Percentiles rank a stretch among this genome's conserved stretches.
Evolutionary conservation across 2,888 invertebrate genomes (phyloP).

Genomic region (Chrysomela aeneicollis): DNA sequence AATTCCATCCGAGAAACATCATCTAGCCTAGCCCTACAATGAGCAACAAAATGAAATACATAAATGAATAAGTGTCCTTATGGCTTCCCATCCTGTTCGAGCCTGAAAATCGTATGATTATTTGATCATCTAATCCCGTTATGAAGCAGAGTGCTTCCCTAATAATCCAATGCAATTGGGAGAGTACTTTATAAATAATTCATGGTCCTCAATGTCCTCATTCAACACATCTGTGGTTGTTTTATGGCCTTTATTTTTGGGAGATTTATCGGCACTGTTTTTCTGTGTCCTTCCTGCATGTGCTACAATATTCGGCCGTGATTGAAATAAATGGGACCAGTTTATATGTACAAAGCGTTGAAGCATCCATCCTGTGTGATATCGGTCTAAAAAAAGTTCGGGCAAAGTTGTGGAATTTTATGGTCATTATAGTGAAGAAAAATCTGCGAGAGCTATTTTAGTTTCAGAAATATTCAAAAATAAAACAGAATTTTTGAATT

Average conservation of each 20-base stretch:
- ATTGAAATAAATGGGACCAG: slow-evolving; percentile 2
- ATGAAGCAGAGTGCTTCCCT: background rate
- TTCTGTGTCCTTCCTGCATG: slow-evolving; percentile 2
- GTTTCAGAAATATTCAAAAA: too few relatives aligned
- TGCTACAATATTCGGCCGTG: background rate
- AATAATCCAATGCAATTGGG: background rate
- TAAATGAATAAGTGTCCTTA: too few relatives aligned
- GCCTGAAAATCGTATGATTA: background rate
- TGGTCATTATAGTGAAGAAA: too few relatives aligned
- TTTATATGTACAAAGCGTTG: background rate
- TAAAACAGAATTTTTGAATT: too few relatives aligned
- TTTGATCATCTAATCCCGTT: background rate
- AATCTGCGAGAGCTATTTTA: too few relatives aligned
- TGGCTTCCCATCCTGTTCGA: too few relatives aligned
- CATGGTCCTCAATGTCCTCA: slow-evolving; percentile 26
- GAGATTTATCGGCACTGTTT: slow-evolving; percentile 14
- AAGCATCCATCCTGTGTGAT: too few relatives aligned
- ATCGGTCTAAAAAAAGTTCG: too few relatives aligned
- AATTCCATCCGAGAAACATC: too few relatives aligned
- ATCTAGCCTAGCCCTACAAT: too few relatives aligned
- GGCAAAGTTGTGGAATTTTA: too few relatives aligned
- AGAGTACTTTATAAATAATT: slow-evolving; percentile 33
- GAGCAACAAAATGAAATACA: too few relatives aligned
- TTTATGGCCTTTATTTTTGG: slow-evolving; percentile 24
- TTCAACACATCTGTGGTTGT: slow-evolving; percentile 37